Evolutionary conservation across 2,888 invertebrate genomes (phyloP), one percentile per base, ranked within the genome.

Genomic region (Amiota minor): DNA sequence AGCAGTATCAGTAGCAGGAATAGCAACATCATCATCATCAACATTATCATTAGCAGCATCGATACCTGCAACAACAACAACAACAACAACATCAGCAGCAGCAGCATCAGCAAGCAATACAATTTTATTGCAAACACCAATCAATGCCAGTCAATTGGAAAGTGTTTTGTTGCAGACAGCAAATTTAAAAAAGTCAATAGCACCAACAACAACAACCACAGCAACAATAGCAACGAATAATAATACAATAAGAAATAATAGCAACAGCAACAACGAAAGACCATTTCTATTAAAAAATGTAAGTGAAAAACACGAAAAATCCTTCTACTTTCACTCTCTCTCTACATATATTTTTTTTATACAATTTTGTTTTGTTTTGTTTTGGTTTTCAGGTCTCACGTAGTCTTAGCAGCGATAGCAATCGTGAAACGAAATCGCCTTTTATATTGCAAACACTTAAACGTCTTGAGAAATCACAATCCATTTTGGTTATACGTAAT

Each of bases 391-490:
- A 89, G 84, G 84, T 88, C 71, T 79, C 82, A 61, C 87, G 89
- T 56, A 88, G 88, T 69, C 82, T 88, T 67, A 89, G 87, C 76
- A 82, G 87, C 20, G 88, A 88, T 78, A 87, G 88, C 79, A 86
- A 86, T 73, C 81, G 87, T 62, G 87, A 87, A 68, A 83, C 79
- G 75, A 88, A 88, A 72, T 86, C 87, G 4, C 90, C 90, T 1
- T 90, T 90, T 81, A 88, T 90, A 72, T 79, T 90, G 78, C 90
- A 90, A 80, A 90, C 90, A 64, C 84, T 90, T 47, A 90, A 90
- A 78, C 89, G 90, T 46, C 82, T 90, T 73, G 90, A 90, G 82
- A 90, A 90, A 80, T 89, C 90, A 0, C 90, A 90, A 77, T 89
- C 90, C 71, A 90, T 90, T 68, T 79, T 90, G 75, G 89, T 90